These are phyloP conservation scores for Orestias chungarensis DNA, from an alignment of 2,797 vertebrate genomes.

Conservation along the genomic window DNA sequence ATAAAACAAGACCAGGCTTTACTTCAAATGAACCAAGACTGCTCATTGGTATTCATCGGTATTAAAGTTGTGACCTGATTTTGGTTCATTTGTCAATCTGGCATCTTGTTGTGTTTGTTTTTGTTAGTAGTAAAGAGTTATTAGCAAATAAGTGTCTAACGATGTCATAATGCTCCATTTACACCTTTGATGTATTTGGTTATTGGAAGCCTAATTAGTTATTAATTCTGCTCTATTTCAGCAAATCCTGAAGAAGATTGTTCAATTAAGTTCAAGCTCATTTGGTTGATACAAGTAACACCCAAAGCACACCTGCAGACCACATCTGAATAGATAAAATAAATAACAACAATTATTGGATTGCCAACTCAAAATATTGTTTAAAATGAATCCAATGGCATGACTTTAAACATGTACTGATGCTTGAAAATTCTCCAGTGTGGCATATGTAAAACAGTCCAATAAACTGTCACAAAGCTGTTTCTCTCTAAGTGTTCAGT, in stretches of 20 bases:
- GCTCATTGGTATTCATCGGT: too few species aligned
- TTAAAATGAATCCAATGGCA: not conserved
- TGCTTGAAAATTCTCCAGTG: not conserved
- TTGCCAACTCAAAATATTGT: not conserved
- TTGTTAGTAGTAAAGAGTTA: not conserved
- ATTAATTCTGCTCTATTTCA: too few species aligned
- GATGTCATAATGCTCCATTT: not conserved
- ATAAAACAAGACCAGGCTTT: not conserved
- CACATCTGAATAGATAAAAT: not conserved
- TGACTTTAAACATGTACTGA: not conserved
- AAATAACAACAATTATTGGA: not conserved
- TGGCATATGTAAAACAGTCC: not conserved
- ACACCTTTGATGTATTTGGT: not conserved
- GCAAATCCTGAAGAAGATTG: too few species aligned
- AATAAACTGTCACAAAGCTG: conserved; percentile 21
- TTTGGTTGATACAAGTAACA: not conserved
- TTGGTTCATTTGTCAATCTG: too few species aligned
- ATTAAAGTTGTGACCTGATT: not conserved
- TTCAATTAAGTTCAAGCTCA: too few species aligned
- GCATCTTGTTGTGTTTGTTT: not conserved
- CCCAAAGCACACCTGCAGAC: not conserved
- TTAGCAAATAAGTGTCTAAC: too few species aligned
- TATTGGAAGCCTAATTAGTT: not conserved
- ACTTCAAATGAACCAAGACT: not conserved
- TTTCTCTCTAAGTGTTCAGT: conserved; percentile 64